A percentile compares a stretch with the other conserved stretches of the same genome.
These are phyloP conservation scores for Bathynomus jamesi DNA, from an alignment of 1,140 invertebrate genomes.

Conservation along the genomic window DNA sequence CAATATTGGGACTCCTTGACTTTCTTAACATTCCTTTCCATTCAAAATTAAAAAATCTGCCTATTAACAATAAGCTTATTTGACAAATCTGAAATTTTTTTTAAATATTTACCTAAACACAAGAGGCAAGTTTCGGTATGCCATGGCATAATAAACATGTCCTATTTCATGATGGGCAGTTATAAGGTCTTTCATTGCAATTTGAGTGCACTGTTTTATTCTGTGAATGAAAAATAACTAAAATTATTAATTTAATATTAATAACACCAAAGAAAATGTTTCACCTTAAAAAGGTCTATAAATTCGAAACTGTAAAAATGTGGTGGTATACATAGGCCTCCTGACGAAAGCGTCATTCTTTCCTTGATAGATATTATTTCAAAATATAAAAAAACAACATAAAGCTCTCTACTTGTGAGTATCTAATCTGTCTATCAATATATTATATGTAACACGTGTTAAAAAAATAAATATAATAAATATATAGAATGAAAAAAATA, in stretches of 20 bases:
- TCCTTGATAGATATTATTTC: too few relatives aligned
- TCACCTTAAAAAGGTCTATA: too few relatives aligned
- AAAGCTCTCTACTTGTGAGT: neutral
- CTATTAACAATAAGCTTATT: neutral
- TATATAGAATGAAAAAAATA: too few relatives aligned
- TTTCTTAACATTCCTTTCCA: neutral
- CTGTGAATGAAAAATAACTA: conserved; percentile 44
- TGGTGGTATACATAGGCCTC: too few relatives aligned
- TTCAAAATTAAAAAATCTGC: neutral
- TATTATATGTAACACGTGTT: too few relatives aligned
- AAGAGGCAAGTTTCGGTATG: conserved; percentile 66
- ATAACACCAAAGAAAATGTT: neutral
- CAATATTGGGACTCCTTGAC: neutral
- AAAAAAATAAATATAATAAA: too few relatives aligned
- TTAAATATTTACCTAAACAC: conserved; percentile 50
- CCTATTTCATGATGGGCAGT: conserved; percentile 84
- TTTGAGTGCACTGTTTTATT: conserved; percentile 79
- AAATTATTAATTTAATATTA: conserved; percentile 20
- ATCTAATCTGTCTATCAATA: too few relatives aligned
- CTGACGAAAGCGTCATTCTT: too few relatives aligned
- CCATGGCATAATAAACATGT: conserved; percentile 74
- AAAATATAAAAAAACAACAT: conserved; percentile 11
- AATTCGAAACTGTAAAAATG: too few relatives aligned
- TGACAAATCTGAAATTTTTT: neutral
- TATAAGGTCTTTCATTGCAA: conserved; percentile 63